These are phyloP conservation scores for Trilocha varians DNA, from an alignment of 2,888 invertebrate genomes.

Conservation along the genomic window DNA sequence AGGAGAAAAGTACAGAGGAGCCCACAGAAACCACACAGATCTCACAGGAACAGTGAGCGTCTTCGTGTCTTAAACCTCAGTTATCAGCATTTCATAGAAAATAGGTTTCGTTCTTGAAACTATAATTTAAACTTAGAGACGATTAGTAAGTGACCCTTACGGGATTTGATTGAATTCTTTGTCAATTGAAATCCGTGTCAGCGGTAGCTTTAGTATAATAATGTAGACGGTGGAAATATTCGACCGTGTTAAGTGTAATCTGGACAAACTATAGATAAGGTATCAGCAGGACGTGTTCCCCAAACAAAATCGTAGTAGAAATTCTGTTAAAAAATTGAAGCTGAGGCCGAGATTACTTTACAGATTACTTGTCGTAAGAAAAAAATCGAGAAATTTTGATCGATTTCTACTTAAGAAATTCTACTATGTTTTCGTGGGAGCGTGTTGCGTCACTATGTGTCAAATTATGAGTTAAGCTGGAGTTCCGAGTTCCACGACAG, in stretches of 20 bases:
- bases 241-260: conserved; percentile 36
- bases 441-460: conserved; percentile 38
- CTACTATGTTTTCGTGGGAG: too few species aligned
- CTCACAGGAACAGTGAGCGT: conserved; percentile 27
- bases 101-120: conserved; percentile 66
- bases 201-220: conserved; percentile 23
- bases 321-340: too few species aligned
- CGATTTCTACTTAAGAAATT: too few species aligned
- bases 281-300: conserved; percentile 22
- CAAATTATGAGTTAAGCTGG: conserved; percentile 37
- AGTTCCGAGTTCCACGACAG: conserved; percentile 9
- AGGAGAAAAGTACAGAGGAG: conserved; percentile 14
- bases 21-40: conserved; percentile 20
- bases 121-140: conserved; percentile 60
- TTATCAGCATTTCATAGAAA: conserved; percentile 61
- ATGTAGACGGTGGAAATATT: conserved; percentile 34
- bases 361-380: too few species aligned
- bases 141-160: conserved; percentile 45
- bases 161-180: conserved; percentile 8
- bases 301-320: too few species aligned
- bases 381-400: too few species aligned
- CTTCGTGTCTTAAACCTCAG: conserved; percentile 43
- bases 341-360: too few species aligned
- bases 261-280: conserved; percentile 67
- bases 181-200: conserved; percentile 8